Evolutionary conservation across 2,797 vertebrate species (phyloP), one percentile per base, ranked within the genome.

Genomic region (Etheostoma perlongum): DNA sequence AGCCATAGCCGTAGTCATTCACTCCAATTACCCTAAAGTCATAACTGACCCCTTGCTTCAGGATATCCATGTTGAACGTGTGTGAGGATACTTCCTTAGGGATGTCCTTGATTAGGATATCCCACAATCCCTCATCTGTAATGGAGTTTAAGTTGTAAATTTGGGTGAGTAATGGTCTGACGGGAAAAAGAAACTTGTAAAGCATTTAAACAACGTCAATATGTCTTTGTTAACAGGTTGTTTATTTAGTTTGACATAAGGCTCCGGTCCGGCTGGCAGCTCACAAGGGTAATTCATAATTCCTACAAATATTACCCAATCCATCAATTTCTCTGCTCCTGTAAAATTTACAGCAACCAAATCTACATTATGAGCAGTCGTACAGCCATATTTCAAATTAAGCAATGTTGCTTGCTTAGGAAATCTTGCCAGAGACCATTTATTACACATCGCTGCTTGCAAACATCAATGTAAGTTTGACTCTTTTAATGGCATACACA

Each of bases 81-180:
- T 99, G 98, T 14, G 98, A 98, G 4, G 97, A 99, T 82, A 97
- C 98, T 83, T 99, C 98, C 87, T 97, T 98, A 48, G 98, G 97
- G 86, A 99, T 98, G 92, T 99, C 98, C 67, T 98, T 99, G 93
- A 99, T 99, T 74, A 99, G 94, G 86, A 99, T 97, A 80, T 99
- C 98, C 98, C 98, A 99, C 63, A 99, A 92, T 2, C 98, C 98
- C 84, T 99, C 98, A 0, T 99, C 98, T 99, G 92, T 12, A 78
- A 83, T 2, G 55, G 36, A 75, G 48, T 61, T 72, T 14, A 54
- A 79, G 52, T 52, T 13, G 53, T 8, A 16, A 55, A 44, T 73
- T 36, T 14, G 55, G 33, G 21, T 76, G 49, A 60, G 44, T 54
- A 21, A 4, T 33, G 63, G 51, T 73, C 44, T 47, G n/a, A 16